These are phyloP conservation scores for Trachelus iudaicus DNA, from an alignment of 2,888 invertebrate genomes.

Conservation along the genomic window DNA sequence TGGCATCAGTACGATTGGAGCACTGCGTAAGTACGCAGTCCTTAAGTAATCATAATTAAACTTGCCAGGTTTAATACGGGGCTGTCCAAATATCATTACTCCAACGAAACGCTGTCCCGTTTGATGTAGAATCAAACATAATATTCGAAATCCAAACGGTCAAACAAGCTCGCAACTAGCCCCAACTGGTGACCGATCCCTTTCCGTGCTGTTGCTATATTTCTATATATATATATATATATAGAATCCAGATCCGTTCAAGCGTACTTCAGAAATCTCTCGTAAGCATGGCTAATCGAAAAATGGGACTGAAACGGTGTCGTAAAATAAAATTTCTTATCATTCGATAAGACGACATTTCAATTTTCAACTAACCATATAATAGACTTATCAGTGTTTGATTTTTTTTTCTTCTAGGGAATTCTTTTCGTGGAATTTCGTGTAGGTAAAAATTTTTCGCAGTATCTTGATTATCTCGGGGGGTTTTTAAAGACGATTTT, in stretches of 20 bases:
- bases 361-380: not conserved
- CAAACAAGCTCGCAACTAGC: not conserved
- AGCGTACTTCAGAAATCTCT: not conserved
- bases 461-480: not conserved
- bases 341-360: too few species aligned
- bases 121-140: conserved; percentile 35
- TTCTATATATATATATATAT: not conserved
- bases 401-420: not conserved
- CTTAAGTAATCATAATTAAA: conserved; percentile 5
- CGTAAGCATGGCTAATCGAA: not conserved
- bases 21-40: not conserved
- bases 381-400: not conserved
- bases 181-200: not conserved
- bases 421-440: not conserved
- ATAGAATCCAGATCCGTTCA: too few species aligned
- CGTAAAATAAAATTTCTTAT: not conserved
- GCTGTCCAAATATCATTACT: conserved; percentile 42
- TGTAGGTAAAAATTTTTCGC: not conserved
- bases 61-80: conserved; percentile 9
- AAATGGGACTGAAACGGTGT: not conserved
- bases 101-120: conserved; percentile 13
- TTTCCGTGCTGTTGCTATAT: not conserved
- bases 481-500: not conserved
- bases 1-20: not conserved
- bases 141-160: conserved; percentile 30